Percentiles rank a stretch among this genome's conserved stretches.
These are phyloP conservation scores for Lasioglossum leucozonium DNA, from an alignment of 2,888 invertebrate genomes.

Conservation along the genomic window DNA sequence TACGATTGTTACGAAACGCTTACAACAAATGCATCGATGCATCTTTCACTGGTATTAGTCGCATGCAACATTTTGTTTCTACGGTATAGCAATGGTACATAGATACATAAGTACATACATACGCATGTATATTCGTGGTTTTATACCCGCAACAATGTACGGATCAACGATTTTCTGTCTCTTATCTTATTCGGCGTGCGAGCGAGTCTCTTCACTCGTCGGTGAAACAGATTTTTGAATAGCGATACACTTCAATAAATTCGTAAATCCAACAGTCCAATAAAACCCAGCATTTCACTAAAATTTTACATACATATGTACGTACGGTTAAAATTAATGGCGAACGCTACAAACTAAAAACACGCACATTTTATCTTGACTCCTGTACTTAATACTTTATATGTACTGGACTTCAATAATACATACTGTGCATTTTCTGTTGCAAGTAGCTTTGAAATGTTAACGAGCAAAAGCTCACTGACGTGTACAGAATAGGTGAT, in stretches of 20 bases:
- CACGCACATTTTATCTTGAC: background rate
- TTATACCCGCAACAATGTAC: background rate
- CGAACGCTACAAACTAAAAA: background rate
- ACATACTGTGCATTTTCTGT: background rate
- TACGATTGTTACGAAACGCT: background rate
- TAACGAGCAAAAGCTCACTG: background rate
- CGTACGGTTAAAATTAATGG: background rate
- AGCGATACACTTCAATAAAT: too few species aligned
- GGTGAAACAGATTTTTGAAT: background rate
- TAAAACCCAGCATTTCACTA: background rate
- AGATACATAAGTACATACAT: too few species aligned
- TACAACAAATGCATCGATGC: background rate
- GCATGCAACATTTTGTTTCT: background rate
- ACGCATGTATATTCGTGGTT: too few species aligned
- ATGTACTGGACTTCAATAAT: too few species aligned
- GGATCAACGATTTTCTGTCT: constrained; percentile 8
- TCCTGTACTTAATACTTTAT: background rate
- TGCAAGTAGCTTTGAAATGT: background rate
- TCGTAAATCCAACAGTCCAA: background rate
- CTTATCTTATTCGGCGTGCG: background rate
- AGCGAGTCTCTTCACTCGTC: background rate
- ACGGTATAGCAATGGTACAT: background rate
- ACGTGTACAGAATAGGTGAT: background rate
- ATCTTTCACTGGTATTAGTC: background rate
- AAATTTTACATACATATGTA: background rate